Evolutionary conservation across 2,888 invertebrate genomes (phyloP), one percentile per base, ranked within the genome.

Genomic region (Mystacides longicornis): DNA sequence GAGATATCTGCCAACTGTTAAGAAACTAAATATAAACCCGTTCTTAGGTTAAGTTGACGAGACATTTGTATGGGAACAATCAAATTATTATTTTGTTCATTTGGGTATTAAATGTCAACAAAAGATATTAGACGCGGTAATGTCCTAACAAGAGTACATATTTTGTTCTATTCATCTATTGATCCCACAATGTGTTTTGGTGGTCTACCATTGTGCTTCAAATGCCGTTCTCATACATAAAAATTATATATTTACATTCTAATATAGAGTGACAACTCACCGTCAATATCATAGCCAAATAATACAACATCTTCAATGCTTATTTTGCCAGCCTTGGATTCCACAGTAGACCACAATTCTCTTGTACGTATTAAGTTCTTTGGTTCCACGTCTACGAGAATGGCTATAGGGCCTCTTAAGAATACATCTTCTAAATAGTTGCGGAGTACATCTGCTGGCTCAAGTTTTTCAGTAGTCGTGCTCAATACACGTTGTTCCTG

Each of bases 231-330:
- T 14, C 3, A 37, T 37, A 14, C 14, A 37, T 37, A 14, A 14
- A 27, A 27, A 27, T 27, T 7, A 11, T 27, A 27, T 27, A 27
- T 7, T 27, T 27, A 11, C 11, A 27, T 11, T 27, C 27, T 27
- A 11, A 27, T 11, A 27, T 7, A 27, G 27, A 11, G 11, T 27
- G 27, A 11, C 27, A 27, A 62, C 71, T 71, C 59, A 75, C 75
- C 76, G 59, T 76, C 74, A 0, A 71, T 68, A 60, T 76, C 76
- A 42, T 75, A 76, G n/a, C 75, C 77, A 14, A 77, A 70, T 0
- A 77, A 67, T 19, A 77, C 69, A 0, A 76, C 71, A 23, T 75
- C 74, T 0, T 71, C 69, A 2, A 75, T 64, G 27, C 75, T 72
- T 18, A 75, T 59, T 3, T 43, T 48, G 9, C 64, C 63, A 0